phyloP scores from a whole-genome alignment of 2,888 invertebrate species.

The Brachycybe producta region DNA sequence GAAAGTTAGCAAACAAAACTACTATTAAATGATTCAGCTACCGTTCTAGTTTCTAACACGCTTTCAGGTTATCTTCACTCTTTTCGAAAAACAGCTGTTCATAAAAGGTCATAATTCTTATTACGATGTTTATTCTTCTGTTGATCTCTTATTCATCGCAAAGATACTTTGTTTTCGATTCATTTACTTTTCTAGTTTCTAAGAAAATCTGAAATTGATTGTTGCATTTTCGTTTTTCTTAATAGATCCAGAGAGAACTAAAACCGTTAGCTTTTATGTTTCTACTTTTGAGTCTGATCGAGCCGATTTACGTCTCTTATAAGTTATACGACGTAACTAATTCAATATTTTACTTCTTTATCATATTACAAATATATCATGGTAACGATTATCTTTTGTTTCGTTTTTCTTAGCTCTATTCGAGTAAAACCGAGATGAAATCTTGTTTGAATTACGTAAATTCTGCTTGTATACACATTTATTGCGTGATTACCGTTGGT shows the following conservation, averaged over 20 bases:
- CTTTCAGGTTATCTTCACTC: too few species aligned
- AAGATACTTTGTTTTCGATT: too few species aligned
- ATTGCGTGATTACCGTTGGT: slow-evolving; percentile 8
- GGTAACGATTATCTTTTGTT: neutral
- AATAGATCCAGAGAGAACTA: neutral
- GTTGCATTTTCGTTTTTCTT: neutral
- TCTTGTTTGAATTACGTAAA: neutral
- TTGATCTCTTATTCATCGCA: too few species aligned
- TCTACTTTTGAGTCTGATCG: slow-evolving; percentile 1
- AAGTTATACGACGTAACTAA: slow-evolving; percentile 6
- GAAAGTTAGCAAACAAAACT: too few species aligned
- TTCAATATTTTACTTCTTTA: neutral
- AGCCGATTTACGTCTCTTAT: slow-evolving; percentile 8
- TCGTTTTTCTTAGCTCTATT: neutral
- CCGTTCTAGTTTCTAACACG: too few species aligned
- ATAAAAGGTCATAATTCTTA: too few species aligned
- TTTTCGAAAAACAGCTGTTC: too few species aligned
- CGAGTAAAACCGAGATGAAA: neutral
- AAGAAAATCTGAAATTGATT: neutral
- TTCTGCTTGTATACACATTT: slow-evolving; percentile 5
- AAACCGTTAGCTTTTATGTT: slow-evolving; percentile 5
- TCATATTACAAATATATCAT: neutral
- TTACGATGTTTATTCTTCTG: too few species aligned
- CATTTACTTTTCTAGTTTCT: too few species aligned
- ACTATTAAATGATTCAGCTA: too few species aligned